Conservation (phyloP, 2,797 vertebrate species). For the Acestrorhynchus altus region DNA sequence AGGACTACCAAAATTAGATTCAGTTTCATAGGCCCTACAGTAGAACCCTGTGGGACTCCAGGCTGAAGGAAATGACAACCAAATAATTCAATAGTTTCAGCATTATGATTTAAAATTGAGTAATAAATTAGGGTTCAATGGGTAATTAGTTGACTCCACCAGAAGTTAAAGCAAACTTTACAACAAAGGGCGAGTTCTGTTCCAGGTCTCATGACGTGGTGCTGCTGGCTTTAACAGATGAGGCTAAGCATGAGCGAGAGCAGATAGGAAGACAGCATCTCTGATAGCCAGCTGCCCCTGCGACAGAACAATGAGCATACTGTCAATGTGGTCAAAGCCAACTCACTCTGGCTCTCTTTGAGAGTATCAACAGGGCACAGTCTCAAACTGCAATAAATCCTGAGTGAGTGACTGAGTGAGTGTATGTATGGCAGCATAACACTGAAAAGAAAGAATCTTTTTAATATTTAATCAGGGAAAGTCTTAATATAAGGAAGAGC, state of each 20-base stretch:
- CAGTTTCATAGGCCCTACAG: no score
- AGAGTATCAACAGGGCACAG: conserved; percentile 26
- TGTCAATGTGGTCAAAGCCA: conserved; percentile 41
- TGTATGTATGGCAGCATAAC: conserved; percentile 1
- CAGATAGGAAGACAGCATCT: conserved; percentile 50
- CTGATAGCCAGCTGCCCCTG: conserved; percentile 40
- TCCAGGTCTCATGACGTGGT: conserved; percentile 24
- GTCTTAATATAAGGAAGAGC: neutral
- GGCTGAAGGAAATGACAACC: no score
- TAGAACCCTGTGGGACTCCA: no score
- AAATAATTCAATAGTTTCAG: no score
- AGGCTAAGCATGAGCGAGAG: conserved; percentile 36
- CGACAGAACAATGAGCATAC: conserved; percentile 46
- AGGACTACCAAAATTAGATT: no score
- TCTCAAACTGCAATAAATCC: neutral
- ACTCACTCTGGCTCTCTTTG: conserved; percentile 14
- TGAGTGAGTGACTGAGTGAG: conserved; percentile 3
- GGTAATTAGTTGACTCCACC: neutral
- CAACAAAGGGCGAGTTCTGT: conserved; percentile 10
- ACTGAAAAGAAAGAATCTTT: neutral
- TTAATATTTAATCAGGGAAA: neutral
- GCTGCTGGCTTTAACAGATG: conserved; percentile 32
- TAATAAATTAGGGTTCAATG: no score
- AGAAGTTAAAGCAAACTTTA: neutral
- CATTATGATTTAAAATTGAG: no score